Evolutionary conservation across 2,888 invertebrate species (phyloP), one percentile per base, ranked within the genome.

Genomic region (Drosophila yooni): DNA sequence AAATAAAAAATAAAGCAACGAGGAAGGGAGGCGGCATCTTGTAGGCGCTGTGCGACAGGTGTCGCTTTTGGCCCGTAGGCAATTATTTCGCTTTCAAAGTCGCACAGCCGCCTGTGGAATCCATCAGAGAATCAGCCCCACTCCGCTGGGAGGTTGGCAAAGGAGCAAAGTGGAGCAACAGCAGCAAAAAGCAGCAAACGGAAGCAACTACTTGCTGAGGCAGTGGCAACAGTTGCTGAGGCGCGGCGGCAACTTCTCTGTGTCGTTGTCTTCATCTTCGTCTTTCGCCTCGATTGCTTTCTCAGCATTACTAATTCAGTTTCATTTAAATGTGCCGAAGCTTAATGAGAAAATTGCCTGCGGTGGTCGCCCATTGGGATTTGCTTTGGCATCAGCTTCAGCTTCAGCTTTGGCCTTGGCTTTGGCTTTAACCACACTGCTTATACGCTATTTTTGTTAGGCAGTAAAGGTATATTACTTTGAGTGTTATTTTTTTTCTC

Each of bases 321-420:
- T 88, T 88, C 86, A 88, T 88, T 88, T 88, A 89, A 88, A 88
- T 88, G 88, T 76, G 85, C 76, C 77, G 69, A 64, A 69, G 90
- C 86, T 79, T 88, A 88, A 88, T 88, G 88, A 88, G 90, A 88
- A 88, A 88, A 88, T 89, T 88, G 87, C 87, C 87, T 89, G 90
- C 86, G 87, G 87, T 80, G 78, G 60, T 64, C 65, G 68, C 72
- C 56, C 73, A 56, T 46, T 67, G 78, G 78, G 79, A 79, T 68
- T 79, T 76, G 34, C 76, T 51, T 29, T 34, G 43, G 48, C 21
- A 46, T 13, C 36, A 25, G 36, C 54, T n/a, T 8, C 21, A 25
- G 43, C 3, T 46, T 15, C 5, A 27, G 54, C 13, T 10, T 36
- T 33, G 21, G 25, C 68, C 3, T 34, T 57, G 40, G 40, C 27